Percentiles rank a stretch among this genome's conserved stretches.
These are phyloP conservation scores for Petromus typicus DNA, from an alignment of 2,113 vertebrate genomes.

Conservation along the genomic window DNA sequence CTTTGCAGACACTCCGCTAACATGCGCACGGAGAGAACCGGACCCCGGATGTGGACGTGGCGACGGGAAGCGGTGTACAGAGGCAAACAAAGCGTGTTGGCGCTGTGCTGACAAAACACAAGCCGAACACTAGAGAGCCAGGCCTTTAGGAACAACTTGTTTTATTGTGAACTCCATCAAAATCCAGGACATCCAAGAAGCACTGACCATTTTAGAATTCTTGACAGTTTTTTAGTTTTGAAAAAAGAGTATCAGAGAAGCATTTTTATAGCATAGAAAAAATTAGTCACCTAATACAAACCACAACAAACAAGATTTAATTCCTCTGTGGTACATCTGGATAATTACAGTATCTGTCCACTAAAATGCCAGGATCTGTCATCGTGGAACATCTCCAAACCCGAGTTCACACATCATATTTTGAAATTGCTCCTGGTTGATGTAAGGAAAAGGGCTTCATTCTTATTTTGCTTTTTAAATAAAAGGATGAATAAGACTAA, in stretches of 20 bases:
- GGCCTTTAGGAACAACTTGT: neutral
- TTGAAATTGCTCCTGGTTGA: neutral
- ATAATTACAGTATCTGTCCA: neutral
- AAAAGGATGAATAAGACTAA: neutral
- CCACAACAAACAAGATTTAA: neutral
- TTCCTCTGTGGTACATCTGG: neutral
- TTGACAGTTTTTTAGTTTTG: neutral
- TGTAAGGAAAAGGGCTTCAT: neutral
- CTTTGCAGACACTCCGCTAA: neutral
- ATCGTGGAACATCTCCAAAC: neutral
- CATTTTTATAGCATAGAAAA: neutral
- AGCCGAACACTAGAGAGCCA: neutral
- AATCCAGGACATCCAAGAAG: neutral
- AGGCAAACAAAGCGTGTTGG: neutral
- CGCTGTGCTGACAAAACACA: neutral
- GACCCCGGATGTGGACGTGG: neutral
- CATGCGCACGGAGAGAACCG: neutral
- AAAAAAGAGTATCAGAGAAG: neutral
- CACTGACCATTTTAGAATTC: neutral
- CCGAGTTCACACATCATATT: neutral
- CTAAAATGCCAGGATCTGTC: neutral
- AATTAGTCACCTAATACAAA: neutral
- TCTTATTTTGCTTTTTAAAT: neutral
- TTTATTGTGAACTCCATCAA: slow-evolving; percentile 54
- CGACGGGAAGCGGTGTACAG: neutral